Evolutionary conservation across 1,140 invertebrate genomes (phyloP).

Genomic region (Pseudachorutes palmiensis): DNA sequence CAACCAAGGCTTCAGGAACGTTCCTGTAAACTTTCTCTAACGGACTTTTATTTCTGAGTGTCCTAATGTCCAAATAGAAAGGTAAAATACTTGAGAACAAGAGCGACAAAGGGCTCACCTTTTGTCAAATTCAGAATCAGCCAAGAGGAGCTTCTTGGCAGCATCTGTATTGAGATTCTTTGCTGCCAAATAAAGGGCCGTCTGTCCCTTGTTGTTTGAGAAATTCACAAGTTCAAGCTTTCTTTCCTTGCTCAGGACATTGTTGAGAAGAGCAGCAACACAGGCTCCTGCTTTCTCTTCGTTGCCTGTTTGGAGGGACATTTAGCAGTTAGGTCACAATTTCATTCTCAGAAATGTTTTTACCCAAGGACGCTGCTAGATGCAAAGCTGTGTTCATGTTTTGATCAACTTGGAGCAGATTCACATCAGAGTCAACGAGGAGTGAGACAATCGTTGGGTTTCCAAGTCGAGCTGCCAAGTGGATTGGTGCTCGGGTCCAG

Average conservation of each 20-base stretch:
- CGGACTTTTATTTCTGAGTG: conserved; percentile 6
- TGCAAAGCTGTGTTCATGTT: conserved; percentile 2
- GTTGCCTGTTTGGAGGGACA: not conserved
- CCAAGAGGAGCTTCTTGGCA: not conserved
- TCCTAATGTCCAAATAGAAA: too few relatives aligned
- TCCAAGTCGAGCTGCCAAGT: conserved; percentile 6
- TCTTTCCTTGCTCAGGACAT: not conserved
- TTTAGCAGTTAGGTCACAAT: not conserved
- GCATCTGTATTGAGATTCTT: conserved; percentile 7
- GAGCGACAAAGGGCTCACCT: too few relatives aligned
- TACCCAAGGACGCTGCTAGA: conserved; percentile 7
- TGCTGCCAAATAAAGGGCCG: conserved; percentile 10
- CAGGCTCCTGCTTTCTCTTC: conserved; percentile 9
- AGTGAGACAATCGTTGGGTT: not conserved
- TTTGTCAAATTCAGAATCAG: conserved; percentile 14
- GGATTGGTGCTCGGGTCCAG: conserved; percentile 7
- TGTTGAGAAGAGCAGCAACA: not conserved
- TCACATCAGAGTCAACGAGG: not conserved
- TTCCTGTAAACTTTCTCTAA: conserved; percentile 17
- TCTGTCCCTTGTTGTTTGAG: not conserved
- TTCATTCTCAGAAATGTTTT: not conserved
- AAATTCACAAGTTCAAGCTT: conserved; percentile 9
- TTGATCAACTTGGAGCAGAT: conserved; percentile 13
- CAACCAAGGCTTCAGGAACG: conserved; percentile 12
- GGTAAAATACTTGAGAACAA: too few relatives aligned